Evolutionary conservation across 1,140 invertebrate species (phyloP).

Genomic region (Drosophila funebris): DNA sequence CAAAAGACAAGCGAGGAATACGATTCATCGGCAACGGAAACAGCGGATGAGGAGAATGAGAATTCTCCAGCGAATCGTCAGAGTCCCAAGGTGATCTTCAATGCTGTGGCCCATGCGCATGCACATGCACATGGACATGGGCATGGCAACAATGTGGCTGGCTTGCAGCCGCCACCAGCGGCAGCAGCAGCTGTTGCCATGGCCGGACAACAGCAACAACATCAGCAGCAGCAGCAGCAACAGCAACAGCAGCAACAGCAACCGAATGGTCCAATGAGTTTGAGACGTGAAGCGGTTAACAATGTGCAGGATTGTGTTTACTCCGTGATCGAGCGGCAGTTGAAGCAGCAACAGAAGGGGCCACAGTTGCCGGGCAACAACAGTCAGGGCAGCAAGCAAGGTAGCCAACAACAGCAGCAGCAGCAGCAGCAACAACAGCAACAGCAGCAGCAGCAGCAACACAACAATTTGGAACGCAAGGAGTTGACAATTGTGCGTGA

Average conservation of each 20-base stretch:
- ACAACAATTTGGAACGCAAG: constrained; percentile 78
- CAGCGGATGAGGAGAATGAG: constrained; percentile 91
- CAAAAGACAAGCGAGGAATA: constrained; percentile 88
- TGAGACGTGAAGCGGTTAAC: constrained; percentile 63
- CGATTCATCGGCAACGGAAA: constrained; percentile 94
- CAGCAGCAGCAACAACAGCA: constrained; percentile 78
- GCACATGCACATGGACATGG: constrained; percentile 30
- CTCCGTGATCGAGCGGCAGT: constrained; percentile 66
- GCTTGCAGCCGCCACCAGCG: constrained; percentile 50
- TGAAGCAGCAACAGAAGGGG: constrained; percentile 69
- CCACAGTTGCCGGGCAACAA: constrained; percentile 21
- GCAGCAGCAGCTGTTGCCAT: constrained; percentile 20
- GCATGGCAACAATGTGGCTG: constrained; percentile 49
- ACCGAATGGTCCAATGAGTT: constrained; percentile 74
- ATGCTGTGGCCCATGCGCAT: constrained; percentile 38
- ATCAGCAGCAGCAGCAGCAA: constrained; percentile 22
- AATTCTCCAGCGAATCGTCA: constrained; percentile 85
- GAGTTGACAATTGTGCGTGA: constrained; percentile 85
- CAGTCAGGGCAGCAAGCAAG: constrained; percentile 17
- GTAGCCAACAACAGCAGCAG: constrained; percentile 55
- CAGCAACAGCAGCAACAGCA: constrained; percentile 44
- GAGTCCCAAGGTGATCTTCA: constrained; percentile 83
- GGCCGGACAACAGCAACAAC: constrained; percentile 8
- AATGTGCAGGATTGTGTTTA: constrained; percentile 80
- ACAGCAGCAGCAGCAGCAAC: constrained; percentile 70